A percentile compares a stretch with the other conserved stretches of the same genome.
Evolutionary conservation across 2,113 vertebrate genomes (phyloP).

Genomic region (Nerophis ophidion): DNA sequence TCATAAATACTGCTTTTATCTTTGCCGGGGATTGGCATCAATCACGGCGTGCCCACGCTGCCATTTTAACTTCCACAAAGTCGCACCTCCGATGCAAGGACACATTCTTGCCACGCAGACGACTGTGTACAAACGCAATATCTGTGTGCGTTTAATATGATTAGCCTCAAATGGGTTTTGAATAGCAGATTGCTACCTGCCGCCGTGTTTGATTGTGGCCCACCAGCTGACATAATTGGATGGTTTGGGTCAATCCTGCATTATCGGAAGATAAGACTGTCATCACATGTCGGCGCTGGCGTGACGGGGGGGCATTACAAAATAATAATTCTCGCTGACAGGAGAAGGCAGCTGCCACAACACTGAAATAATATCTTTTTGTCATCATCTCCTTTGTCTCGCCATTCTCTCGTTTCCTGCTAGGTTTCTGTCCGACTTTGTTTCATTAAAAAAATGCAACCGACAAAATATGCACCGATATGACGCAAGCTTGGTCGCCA

Average conservation of each 20-base stretch:
- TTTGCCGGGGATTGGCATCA: constrained; percentile 18
- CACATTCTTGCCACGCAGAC: constrained; percentile 24
- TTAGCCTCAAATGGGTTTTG: constrained; percentile 27
- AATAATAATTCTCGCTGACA: no score
- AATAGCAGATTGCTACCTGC: constrained; percentile 40
- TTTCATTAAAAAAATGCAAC: neutral
- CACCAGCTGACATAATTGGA: no score
- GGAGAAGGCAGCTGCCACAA: neutral
- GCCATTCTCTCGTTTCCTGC: neutral
- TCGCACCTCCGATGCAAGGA: constrained; percentile 35
- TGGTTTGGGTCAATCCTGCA: neutral
- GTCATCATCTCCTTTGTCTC: constrained; percentile 15
- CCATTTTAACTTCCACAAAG: constrained; percentile 11
- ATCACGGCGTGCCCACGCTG: constrained; percentile 9
- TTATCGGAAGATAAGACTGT: neutral
- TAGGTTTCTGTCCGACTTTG: neutral
- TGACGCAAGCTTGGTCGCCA: no score
- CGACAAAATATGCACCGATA: no score
- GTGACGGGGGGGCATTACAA: no score
- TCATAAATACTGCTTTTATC: constrained; percentile 35
- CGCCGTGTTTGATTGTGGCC: no score
- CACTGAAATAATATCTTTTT: constrained; percentile 24
- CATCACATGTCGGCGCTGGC: no score
- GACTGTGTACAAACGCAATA: constrained; percentile 1
- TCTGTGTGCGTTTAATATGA: constrained; percentile 20